Evolutionary conservation across 1,140 invertebrate species (phyloP), one percentile per base, ranked within the genome.

Genomic region (Nylanderia fulva): DNA sequence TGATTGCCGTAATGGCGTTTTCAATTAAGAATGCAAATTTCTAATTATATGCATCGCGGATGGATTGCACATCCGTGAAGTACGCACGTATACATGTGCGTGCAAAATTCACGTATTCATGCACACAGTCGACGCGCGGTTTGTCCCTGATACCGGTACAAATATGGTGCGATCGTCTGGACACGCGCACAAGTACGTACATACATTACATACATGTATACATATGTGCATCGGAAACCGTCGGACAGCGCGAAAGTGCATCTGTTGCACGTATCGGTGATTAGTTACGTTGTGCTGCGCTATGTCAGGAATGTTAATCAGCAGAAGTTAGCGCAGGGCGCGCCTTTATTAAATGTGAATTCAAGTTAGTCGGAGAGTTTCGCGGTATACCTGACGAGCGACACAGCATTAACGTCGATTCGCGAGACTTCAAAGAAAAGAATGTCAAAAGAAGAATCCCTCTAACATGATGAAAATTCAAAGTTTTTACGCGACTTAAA

Each of bases 221-320:
- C 29, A 48, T 48, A 48, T 24, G 33, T 36, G 27, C 56, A 56
- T 79, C 45, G 71, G 39, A 80, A 61, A 76, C 11, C 80, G 54
- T 61, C 15, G 18, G 45, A 18, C 58, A 63, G 71, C 69, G 42
- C 58, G 48, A 68, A 42, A 39, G 56, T 52, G 85, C 80, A 82
- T 84, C 63, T 76, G 52, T 75, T 60, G 72, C 80, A 72, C 58
- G 74, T 61, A 85, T 75, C 86, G 58, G 6, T 21, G 87, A 88
- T 88, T 71, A 85, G 75, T 69, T 82, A 58, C 82, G 48, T 85
- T 58, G 79, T 27, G 36, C 72, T 9, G 86, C 52, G 56, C 58
- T 71, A 76, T 56, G 60, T 39, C 68, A 58, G 75, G 88, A 91
- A 91, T 90, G 85, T 90, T 90, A 88, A 91, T 90, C 86, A 80